Evolutionary conservation across 2,113 vertebrate species (phyloP), one percentile per base, ranked within the genome.

Genomic region (Leptocoma aspasia): DNA sequence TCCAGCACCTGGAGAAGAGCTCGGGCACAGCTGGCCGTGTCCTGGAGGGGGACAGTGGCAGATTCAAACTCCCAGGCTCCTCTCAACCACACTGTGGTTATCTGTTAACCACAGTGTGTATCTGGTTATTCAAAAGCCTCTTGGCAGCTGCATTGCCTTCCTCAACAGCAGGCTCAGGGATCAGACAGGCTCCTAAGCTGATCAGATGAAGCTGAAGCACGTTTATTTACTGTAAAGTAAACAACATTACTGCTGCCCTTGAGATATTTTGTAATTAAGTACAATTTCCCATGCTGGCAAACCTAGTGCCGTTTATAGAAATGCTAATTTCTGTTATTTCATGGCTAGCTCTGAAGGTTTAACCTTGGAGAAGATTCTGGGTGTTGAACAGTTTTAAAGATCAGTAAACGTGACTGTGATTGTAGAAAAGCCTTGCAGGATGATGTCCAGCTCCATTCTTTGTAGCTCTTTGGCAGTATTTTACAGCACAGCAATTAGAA

Each of bases 201-300:
- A 86, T 69, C 47, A 73, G 66, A 57, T 75, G 72, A 77, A 80
- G 56, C 6, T 44, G 56, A 81, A 77, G 76, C 47, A 86, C 23
- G 1, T 89, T 93, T 89, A 64, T 95, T 90, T 94, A 80, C 47
- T 64, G 56, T 52, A 90, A 92, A 86, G 80, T 79, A 83, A 92
- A 89, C 7, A 1, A 81, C 44, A 79, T 81, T 75, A 65, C 83
- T 53, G 28, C 45, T 90, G 83, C 83, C 92, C 72, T 92, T 82
- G 86, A 96, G 91, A 60, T 95, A 91, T 79, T 86, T 95, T 53
- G 52, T 91, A 89, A 89, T 78, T 86, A 84, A 89, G 50, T 37
- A 68, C 69, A 16, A 54, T 82, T 92, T 95, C 77, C 73, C 60
- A 49, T 5, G 11, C 72, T 92, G 80, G 77, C 53, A 79, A 86